phyloP scores from a whole-genome alignment of 1,140 invertebrate genomes.

The Heliconius nattereri region DNA sequence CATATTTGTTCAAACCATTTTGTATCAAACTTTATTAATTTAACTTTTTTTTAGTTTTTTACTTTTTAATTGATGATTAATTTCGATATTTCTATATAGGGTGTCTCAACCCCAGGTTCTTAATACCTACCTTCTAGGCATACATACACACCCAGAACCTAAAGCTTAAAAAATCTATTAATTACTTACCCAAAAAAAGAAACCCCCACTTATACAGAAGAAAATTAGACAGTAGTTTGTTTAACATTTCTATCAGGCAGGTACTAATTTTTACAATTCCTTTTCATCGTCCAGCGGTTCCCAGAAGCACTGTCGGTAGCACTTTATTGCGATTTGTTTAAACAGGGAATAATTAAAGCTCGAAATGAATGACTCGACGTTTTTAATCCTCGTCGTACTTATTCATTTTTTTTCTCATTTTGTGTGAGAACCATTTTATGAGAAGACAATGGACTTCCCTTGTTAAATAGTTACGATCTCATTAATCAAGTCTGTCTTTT shows the following conservation, averaged over 20 bases:
- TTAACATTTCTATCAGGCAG: slow-evolving; percentile 55
- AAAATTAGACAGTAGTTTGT: slow-evolving; percentile 62
- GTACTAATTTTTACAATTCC: slow-evolving; percentile 55
- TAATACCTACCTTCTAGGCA: no score
- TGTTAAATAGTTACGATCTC: slow-evolving; percentile 71
- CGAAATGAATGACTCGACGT: slow-evolving; percentile 68
- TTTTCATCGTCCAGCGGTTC: slow-evolving; percentile 56
- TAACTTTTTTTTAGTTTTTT: neutral
- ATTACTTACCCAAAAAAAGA: neutral
- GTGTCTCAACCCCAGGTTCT: no score
- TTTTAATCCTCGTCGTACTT: slow-evolving; percentile 54
- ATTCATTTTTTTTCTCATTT: neutral
- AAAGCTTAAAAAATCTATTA: no score
- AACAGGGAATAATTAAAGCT: slow-evolving; percentile 78
- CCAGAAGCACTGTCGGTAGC: slow-evolving; percentile 53
- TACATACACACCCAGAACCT: no score
- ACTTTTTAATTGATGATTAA: neutral
- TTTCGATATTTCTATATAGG: no score
- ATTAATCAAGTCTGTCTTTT: slow-evolving; percentile 71
- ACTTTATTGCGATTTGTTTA: slow-evolving; percentile 78
- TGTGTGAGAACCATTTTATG: slow-evolving; percentile 54
- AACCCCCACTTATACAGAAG: slow-evolving; percentile 50
- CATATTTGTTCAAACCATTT: neutral
- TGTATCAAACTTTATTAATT: neutral
- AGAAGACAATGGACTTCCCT: slow-evolving; percentile 62